These are phyloP conservation scores for Piezodorus guildinii DNA, from an alignment of 1,140 invertebrate genomes.

Conservation along the genomic window DNA sequence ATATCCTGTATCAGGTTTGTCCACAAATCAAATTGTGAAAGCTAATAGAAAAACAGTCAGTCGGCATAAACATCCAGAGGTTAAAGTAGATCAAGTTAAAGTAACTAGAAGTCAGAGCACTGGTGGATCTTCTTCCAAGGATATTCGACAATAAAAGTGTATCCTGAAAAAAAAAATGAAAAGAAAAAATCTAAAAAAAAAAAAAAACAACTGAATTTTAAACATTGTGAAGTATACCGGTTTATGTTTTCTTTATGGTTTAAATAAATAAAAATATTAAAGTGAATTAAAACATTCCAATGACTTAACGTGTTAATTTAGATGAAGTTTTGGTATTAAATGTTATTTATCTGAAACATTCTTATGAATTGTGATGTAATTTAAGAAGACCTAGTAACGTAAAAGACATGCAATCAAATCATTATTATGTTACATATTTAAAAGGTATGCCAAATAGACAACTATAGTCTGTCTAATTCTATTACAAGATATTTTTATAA, in stretches of 20 bases:
- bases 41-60: constrained; percentile 41
- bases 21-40: constrained; percentile 45
- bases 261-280: background rate
- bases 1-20: constrained; percentile 49
- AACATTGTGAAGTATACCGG: background rate
- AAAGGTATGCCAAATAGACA: too few species aligned
- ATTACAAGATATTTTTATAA: background rate
- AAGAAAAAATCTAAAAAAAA: background rate
- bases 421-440: too few species aligned
- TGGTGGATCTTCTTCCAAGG: constrained; percentile 19
- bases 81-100: constrained; percentile 32
- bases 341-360: background rate
- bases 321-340: background rate
- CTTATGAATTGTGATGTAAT: background rate
- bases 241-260: background rate
- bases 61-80: constrained; percentile 47
- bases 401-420: background rate
- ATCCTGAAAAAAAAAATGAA: background rate
- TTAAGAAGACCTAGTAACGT: background rate
- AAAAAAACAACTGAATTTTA: background rate
- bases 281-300: background rate
- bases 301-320: background rate
- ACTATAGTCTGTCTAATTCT: background rate
- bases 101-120: constrained; percentile 21
- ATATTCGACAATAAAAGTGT: constrained; percentile 8